These are phyloP conservation scores for Promerops cafer DNA, from an alignment of 2,113 vertebrate genomes.

Conservation along the genomic window DNA sequence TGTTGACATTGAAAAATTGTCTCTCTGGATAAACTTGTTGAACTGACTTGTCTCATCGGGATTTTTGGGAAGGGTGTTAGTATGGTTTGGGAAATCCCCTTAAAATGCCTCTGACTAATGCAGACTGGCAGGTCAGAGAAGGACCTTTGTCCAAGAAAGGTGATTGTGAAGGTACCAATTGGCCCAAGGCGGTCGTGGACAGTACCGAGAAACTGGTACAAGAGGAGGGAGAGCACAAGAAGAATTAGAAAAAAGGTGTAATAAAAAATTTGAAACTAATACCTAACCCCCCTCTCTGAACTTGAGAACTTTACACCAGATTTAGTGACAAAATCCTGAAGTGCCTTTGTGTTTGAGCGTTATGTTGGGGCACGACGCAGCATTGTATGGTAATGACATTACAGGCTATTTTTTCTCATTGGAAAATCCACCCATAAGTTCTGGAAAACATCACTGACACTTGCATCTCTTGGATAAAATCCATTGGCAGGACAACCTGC, in stretches of 20 bases:
- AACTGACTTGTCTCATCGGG: not conserved
- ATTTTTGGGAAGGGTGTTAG: not conserved
- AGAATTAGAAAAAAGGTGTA: not conserved
- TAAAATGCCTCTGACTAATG: not conserved
- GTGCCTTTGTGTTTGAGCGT: not conserved
- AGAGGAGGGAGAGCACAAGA: not conserved
- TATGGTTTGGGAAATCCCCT: not conserved
- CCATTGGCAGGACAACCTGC: not conserved
- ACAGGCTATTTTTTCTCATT: not conserved
- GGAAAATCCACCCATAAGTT: not conserved
- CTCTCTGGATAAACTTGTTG: not conserved
- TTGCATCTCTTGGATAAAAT: not conserved
- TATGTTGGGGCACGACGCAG: accelerated
- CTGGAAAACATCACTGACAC: not conserved
- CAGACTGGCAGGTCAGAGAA: not conserved
- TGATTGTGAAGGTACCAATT: not conserved
- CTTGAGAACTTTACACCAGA: not conserved
- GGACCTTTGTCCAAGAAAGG: not conserved
- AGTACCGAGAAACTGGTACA: not conserved
- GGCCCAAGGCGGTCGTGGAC: accelerated
- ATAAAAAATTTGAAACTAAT: not conserved
- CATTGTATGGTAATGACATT: not conserved
- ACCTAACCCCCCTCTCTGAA: not conserved
- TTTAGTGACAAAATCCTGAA: not conserved
- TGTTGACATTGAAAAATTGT: not conserved